Percentiles rank a stretch among this genome's conserved stretches.
phyloP scores from a whole-genome alignment of 2,888 invertebrate genomes.

The Serripes groenlandicus region DNA sequence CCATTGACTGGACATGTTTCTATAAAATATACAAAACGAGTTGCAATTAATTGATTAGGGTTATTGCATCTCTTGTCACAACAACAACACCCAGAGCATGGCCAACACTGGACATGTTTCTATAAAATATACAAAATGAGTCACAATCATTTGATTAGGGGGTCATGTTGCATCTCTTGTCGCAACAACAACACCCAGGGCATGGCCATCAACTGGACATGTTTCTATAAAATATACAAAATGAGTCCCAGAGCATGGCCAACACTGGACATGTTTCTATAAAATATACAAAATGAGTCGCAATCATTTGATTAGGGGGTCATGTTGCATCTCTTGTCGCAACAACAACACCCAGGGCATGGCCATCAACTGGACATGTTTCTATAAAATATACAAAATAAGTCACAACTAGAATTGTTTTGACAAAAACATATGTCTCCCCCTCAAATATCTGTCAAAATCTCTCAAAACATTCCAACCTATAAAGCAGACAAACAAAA shows the following conservation, averaged over 20 bases:
- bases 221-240: constrained; percentile 70
- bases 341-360: constrained; percentile 83
- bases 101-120: constrained; percentile 85
- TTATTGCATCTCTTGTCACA: constrained; percentile 85
- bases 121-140: constrained; percentile 54
- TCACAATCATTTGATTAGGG: no score
- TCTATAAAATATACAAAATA: no score
- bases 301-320: no score
- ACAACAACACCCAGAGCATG: constrained; percentile 82
- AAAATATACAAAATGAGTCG: constrained; percentile 29
- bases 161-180: no score
- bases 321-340: no score
- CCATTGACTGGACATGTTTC: constrained; percentile 84
- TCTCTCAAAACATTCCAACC: no score
- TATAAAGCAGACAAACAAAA: no score
- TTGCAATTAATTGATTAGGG: no score
- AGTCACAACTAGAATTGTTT: no score
- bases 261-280: constrained; percentile 85
- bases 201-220: constrained; percentile 85
- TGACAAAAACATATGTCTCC: no score
- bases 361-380: constrained; percentile 84
- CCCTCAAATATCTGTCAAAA: no score
- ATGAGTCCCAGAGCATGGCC: constrained; percentile 78
- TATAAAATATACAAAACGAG: constrained; percentile 58
- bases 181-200: constrained; percentile 84